A percentile compares a stretch with the other conserved stretches of the same genome.
These are phyloP conservation scores for Steatocranus sp. DNA, from an alignment of 2,797 vertebrate genomes.

Conservation along the genomic window DNA sequence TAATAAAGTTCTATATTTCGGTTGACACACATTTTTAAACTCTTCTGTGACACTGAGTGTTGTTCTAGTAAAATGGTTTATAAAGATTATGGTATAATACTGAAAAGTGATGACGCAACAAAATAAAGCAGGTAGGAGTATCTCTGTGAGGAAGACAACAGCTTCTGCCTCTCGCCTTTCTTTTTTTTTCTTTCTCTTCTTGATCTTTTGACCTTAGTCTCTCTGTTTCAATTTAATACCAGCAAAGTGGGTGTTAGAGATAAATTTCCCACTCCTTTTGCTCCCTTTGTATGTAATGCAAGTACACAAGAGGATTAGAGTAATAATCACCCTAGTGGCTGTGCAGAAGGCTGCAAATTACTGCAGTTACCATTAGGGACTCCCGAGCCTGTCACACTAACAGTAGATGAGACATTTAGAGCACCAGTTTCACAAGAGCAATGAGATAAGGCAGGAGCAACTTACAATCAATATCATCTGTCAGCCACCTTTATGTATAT, in stretches of 20 bases:
- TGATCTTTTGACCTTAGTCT: background rate
- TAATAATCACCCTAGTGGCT: constrained; percentile 44
- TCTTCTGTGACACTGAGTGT: background rate
- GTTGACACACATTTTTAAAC: background rate
- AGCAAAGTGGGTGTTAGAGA: background rate
- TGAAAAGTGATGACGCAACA: accelerated
- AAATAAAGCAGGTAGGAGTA: background rate
- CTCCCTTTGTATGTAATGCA: constrained; percentile 11
- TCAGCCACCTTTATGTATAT: constrained; percentile 51
- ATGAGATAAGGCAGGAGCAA: constrained; percentile 38
- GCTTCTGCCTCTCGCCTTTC: background rate
- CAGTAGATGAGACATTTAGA: constrained; percentile 43
- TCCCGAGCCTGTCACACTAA: constrained; percentile 37
- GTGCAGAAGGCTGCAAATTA: constrained; percentile 41
- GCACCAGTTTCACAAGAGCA: constrained; percentile 33
- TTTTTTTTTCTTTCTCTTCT: background rate
- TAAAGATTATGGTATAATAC: background rate
- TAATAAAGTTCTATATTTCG: background rate
- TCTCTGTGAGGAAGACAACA: background rate
- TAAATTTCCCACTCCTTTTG: background rate
- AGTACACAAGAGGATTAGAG: constrained; percentile 33
- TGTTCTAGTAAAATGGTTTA: background rate
- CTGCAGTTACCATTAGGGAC: constrained; percentile 44
- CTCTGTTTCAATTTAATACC: background rate
- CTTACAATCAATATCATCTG: constrained; percentile 58